phyloP scores from a whole-genome alignment of 1,140 invertebrate species.

The Ips nitidus region DNA sequence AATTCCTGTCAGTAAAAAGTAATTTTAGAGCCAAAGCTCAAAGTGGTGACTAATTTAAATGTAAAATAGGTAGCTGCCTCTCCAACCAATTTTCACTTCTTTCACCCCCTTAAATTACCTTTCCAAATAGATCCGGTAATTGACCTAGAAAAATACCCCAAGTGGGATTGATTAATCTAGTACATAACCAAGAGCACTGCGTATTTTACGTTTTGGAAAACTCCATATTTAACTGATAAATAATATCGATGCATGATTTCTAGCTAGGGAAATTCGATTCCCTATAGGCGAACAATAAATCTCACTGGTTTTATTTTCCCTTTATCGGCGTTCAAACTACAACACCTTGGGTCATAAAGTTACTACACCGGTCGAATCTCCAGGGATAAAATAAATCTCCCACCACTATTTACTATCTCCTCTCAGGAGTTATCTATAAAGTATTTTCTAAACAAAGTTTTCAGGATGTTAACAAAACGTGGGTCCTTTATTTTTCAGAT shows the following conservation, averaged over 20 bases:
- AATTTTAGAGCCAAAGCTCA: too few species aligned
- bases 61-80: too few species aligned
- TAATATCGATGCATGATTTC: background rate
- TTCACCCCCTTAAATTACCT: background rate
- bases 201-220: background rate
- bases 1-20: too few species aligned
- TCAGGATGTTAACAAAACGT: background rate
- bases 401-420: constrained; percentile 8
- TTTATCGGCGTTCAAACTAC: constrained; percentile 22
- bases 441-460: constrained; percentile 1
- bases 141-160: background rate
- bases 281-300: background rate
- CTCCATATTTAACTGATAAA: background rate
- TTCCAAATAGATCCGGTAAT: background rate
- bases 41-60: too few species aligned
- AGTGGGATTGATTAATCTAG: background rate
- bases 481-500: too few species aligned
- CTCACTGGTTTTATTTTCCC: constrained; percentile 10
- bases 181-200: background rate
- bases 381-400: constrained; percentile 19
- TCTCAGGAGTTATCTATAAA: constrained; percentile 7
- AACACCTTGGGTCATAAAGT: constrained; percentile 27
- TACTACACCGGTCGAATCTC: constrained; percentile 12
- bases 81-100: too few species aligned
- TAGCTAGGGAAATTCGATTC: background rate